phyloP scores from a whole-genome alignment of 2,113 vertebrate genomes.

The Argyrosomus japonicus region DNA sequence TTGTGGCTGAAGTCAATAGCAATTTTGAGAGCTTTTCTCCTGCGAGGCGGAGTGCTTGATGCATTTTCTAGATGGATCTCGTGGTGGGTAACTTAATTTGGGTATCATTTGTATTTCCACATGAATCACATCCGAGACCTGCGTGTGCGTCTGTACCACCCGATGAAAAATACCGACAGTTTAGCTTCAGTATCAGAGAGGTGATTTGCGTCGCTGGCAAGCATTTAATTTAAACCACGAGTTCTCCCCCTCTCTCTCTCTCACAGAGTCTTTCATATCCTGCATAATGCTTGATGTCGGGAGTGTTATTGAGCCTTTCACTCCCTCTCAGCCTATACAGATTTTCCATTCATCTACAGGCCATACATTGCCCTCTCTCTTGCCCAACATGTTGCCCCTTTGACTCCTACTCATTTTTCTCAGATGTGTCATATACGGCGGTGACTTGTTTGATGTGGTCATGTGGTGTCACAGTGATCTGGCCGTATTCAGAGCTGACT shows the following conservation, averaged over 20 bases:
- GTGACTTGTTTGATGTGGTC: slow-evolving; percentile 54
- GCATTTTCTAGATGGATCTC: slow-evolving; percentile 67
- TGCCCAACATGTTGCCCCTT: slow-evolving; percentile 16
- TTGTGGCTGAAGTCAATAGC: slow-evolving; percentile 43
- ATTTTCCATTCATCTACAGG: slow-evolving; percentile 25
- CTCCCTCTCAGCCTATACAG: slow-evolving; percentile 23
- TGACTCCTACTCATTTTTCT: slow-evolving; percentile 36
- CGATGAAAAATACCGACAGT: slow-evolving; percentile 54
- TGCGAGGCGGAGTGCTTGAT: slow-evolving; percentile 42
- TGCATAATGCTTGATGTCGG: slow-evolving; percentile 34
- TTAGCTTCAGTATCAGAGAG: slow-evolving; percentile 42
- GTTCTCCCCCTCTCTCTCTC: slow-evolving; percentile 22
- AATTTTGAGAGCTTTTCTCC: slow-evolving; percentile 39
- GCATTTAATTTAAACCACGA: slow-evolving; percentile 69
- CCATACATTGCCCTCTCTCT: slow-evolving; percentile 8
- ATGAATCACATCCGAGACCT: slow-evolving; percentile 48
- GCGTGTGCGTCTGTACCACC: slow-evolving; percentile 16
- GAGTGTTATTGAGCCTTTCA: slow-evolving; percentile 1
- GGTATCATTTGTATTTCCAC: slow-evolving; percentile 73
- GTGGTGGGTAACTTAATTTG: slow-evolving; percentile 68
- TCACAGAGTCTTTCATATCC: slow-evolving; percentile 45
- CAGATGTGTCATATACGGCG: slow-evolving; percentile 44
- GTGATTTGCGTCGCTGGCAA: slow-evolving; percentile 61
- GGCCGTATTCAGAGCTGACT: slow-evolving; percentile 55
- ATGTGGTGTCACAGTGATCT: slow-evolving; percentile 48